These are phyloP conservation scores for Eupithecia subfuscata DNA, from an alignment of 2,888 invertebrate species.

Conservation along the genomic window DNA sequence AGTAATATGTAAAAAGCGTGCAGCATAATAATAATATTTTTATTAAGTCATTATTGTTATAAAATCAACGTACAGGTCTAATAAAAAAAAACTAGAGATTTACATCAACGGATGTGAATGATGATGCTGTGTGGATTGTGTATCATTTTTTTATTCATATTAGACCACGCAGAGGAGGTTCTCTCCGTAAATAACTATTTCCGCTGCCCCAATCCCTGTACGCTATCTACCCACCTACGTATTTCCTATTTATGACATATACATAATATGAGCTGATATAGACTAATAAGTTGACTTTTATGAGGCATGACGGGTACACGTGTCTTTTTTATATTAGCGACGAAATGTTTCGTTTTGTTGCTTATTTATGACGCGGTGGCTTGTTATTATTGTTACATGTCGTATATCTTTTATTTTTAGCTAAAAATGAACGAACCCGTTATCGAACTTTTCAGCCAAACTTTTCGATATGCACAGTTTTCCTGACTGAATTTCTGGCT, in stretches of 20 bases:
- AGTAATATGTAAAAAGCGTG: not conserved
- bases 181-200: not conserved
- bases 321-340: not conserved
- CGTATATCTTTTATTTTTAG: not conserved
- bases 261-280: not conserved
- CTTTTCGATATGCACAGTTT: too few species aligned
- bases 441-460: not conserved
- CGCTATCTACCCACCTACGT: not conserved
- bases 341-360: conserved; percentile 1
- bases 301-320: not conserved
- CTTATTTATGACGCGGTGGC: not conserved
- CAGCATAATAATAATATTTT: too few species aligned
- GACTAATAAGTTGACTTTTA: not conserved
- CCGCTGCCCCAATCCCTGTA: not conserved
- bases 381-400: not conserved
- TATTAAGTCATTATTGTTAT: too few species aligned
- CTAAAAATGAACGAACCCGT: not conserved
- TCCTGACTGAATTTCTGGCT: too few species aligned
- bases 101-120: too few species aligned
- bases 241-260: not conserved
- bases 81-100: too few species aligned
- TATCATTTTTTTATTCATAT: not conserved
- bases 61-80: too few species aligned
- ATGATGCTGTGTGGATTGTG: too few species aligned
- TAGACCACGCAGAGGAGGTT: not conserved